These are phyloP conservation scores for Egretta garzetta DNA, from an alignment of 2,113 vertebrate species.

Conservation along the genomic window DNA sequence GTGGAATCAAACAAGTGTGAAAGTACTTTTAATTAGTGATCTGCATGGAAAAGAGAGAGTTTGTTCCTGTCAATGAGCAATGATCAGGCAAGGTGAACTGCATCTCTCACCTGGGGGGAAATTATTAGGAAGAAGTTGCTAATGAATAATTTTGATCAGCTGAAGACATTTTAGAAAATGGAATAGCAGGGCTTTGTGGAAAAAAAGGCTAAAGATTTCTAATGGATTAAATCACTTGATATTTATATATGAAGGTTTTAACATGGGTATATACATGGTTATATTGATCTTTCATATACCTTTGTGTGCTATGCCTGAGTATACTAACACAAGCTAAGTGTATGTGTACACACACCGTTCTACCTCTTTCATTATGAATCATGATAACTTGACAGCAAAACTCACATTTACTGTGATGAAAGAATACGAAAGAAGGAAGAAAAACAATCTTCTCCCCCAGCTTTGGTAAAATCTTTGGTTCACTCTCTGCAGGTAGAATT, in stretches of 20 bases:
- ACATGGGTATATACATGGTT: background rate
- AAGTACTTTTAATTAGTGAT: background rate
- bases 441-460: background rate
- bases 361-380: background rate
- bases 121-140: background rate
- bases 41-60: background rate
- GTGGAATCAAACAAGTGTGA: background rate
- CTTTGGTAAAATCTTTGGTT: background rate
- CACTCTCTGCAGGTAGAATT: background rate
- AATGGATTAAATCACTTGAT: background rate
- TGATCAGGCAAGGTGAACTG: background rate
- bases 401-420: background rate
- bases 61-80: background rate
- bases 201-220: background rate
- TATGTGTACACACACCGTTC: rapidly evolving
- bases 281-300: background rate
- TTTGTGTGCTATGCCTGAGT: background rate
- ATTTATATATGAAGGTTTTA: background rate
- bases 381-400: background rate
- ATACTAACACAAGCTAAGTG: background rate
- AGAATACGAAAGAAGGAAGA: background rate
- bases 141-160: background rate
- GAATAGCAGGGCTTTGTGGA: background rate
- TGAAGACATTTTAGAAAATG: background rate
- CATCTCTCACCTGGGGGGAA: background rate